These are phyloP conservation scores for Melanchra persicariae DNA, from an alignment of 2,888 invertebrate genomes.

Conservation along the genomic window DNA sequence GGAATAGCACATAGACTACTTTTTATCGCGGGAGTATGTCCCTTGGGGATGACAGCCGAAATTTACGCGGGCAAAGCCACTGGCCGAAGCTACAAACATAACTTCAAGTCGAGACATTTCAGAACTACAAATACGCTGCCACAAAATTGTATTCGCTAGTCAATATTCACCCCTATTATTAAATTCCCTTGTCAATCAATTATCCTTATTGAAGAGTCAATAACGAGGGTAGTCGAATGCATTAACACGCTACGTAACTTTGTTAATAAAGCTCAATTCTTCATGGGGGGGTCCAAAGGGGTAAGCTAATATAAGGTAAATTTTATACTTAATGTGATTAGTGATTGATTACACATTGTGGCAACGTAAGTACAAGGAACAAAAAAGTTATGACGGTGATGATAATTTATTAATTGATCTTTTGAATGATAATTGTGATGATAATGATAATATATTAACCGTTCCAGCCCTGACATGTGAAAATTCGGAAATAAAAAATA, in stretches of 20 bases:
- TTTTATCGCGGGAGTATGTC: too few relatives aligned
- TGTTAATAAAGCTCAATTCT: slow-evolving; percentile 16
- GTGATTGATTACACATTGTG: too few relatives aligned
- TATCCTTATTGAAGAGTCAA: slow-evolving; percentile 38
- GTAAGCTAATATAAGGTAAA: slow-evolving; percentile 6
- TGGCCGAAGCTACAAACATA: not conserved
- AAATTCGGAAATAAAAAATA: too few relatives aligned
- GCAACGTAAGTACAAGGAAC: too few relatives aligned
- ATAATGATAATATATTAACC: too few relatives aligned
- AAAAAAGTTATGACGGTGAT: too few relatives aligned
- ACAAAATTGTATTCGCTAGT: not conserved
- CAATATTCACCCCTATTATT: slow-evolving; percentile 50
- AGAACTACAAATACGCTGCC: not conserved
- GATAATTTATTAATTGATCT: too few relatives aligned
- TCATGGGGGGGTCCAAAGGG: not conserved
- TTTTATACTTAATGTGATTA: slow-evolving; percentile 12
- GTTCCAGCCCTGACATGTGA: too few relatives aligned
- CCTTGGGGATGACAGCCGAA: too few relatives aligned
- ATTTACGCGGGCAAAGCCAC: too few relatives aligned
- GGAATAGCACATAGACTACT: too few relatives aligned
- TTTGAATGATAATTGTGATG: too few relatives aligned
- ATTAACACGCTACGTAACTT: slow-evolving; percentile 39
- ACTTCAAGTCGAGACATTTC: not conserved
- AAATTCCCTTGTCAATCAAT: slow-evolving; percentile 30
- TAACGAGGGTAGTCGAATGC: slow-evolving; percentile 35